Conservation (phyloP, 2,888 invertebrate genomes). For the Lasioglossum calceatum region DNA sequence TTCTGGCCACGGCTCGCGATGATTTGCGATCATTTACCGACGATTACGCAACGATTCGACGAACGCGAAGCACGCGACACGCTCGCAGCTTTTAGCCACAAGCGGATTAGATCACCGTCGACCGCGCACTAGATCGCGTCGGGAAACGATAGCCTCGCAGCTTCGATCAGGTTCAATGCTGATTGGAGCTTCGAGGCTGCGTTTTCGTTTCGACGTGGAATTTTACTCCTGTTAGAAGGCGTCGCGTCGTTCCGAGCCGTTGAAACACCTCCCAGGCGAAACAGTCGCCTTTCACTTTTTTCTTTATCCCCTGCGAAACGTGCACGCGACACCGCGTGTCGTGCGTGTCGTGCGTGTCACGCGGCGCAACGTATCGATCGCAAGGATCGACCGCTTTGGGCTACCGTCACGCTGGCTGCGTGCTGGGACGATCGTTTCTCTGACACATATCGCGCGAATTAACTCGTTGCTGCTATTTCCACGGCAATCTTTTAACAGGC, state of each 20-base stretch:
- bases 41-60: not conserved
- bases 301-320: not conserved
- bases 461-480: not conserved
- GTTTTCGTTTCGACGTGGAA: not conserved
- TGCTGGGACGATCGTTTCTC: constrained; percentile 4
- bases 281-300: constrained; percentile 25
- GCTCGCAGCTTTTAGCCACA: constrained; percentile 9
- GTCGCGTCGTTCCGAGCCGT: not conserved
- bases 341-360: constrained; percentile 1
- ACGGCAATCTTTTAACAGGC: not conserved
- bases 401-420: not conserved
- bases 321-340: constrained; percentile 5
- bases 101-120: constrained; percentile 18
- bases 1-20: constrained; percentile 1
- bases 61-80: constrained; percentile 17
- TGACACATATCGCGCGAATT: not conserved
- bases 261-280: not conserved
- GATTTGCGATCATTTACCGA: not conserved
- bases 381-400: constrained; percentile 14
- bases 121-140: constrained; percentile 38
- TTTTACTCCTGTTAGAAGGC: constrained; percentile 40
- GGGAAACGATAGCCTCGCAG: constrained; percentile 16
- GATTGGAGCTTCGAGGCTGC: not conserved
- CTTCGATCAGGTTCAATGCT: not conserved
- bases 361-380: not conserved